phyloP scores from a whole-genome alignment of 2,113 vertebrate genomes.

The rabbit (Oryctolagus cuniculus) region DNA sequence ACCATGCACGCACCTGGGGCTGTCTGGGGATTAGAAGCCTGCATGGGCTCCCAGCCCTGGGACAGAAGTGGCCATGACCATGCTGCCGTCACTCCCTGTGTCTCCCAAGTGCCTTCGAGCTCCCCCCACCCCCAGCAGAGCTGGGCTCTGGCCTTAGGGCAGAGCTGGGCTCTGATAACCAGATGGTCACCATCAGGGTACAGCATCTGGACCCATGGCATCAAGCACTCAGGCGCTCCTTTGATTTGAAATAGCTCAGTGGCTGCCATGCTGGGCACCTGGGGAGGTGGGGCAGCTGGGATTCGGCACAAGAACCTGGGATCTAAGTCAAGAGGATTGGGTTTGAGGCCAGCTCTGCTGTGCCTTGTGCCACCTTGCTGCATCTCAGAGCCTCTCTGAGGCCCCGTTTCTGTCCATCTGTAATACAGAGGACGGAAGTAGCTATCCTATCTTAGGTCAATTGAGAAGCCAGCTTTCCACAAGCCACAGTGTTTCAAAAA shows the following conservation, averaged over 20 bases:
- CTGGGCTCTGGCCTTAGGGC: neutral
- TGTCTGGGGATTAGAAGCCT: too few relatives aligned
- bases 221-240: neutral
- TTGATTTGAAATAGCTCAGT: neutral
- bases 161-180: neutral
- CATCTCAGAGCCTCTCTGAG: neutral
- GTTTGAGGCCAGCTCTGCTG: neutral
- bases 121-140: neutral
- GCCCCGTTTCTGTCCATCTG: neutral
- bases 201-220: neutral
- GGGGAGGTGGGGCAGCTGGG: neutral
- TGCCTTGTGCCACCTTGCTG: neutral
- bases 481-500: neutral
- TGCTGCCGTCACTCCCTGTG: neutral
- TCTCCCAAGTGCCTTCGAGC: neutral
- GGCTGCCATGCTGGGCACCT: neutral
- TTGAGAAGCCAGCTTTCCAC: neutral
- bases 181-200: neutral
- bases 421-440: neutral
- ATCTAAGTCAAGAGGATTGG: neutral
- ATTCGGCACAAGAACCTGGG: neutral
- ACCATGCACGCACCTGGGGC: too few relatives aligned
- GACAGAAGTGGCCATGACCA: fast-evolving
- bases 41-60: fast-evolving
- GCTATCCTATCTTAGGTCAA: neutral